A percentile compares a stretch with the other conserved stretches of the same genome.
These are phyloP conservation scores for Macropis europaea DNA, from an alignment of 2,888 invertebrate species.

Conservation along the genomic window DNA sequence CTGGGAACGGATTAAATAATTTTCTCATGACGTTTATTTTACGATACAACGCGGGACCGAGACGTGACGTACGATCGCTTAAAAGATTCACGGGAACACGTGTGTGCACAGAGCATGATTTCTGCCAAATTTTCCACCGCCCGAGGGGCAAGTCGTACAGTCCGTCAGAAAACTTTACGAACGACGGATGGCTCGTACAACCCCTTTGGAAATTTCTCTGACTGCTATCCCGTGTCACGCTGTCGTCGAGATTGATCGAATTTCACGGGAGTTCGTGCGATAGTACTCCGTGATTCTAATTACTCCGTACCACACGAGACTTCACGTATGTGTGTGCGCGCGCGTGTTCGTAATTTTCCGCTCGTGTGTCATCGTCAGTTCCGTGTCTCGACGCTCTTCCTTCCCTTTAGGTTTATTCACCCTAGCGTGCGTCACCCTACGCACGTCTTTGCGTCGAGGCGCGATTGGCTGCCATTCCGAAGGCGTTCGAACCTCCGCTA, in stretches of 20 bases:
- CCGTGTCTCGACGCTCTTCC: slow-evolving; percentile 23
- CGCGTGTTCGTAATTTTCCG: slow-evolving; percentile 29
- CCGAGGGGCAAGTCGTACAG: slow-evolving; percentile 37
- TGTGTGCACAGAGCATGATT: slow-evolving; percentile 6
- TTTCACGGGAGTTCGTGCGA: not conserved
- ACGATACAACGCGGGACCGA: not conserved
- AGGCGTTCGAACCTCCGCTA: slow-evolving; percentile 40
- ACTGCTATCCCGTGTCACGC: not conserved
- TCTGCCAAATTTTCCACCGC: slow-evolving; percentile 43
- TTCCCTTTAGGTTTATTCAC: slow-evolving; percentile 59
- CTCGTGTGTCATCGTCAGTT: slow-evolving; percentile 19
- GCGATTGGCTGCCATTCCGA: slow-evolving; percentile 57
- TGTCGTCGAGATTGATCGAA: not conserved
- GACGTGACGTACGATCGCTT: not conserved
- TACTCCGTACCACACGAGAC: slow-evolving; percentile 20
- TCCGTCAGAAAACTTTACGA: not conserved
- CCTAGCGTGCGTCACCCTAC: slow-evolving; percentile 59
- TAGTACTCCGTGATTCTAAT: slow-evolving; percentile 25
- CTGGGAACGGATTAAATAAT: not conserved
- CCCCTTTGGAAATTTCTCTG: not conserved
- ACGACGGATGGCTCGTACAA: slow-evolving; percentile 1
- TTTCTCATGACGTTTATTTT: not conserved
- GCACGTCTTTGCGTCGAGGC: slow-evolving; percentile 59
- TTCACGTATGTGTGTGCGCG: not conserved
- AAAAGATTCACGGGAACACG: slow-evolving; percentile 23